Percentiles rank a stretch among this genome's conserved stretches.
Evolutionary conservation across 2,113 vertebrate species (phyloP).

Genomic region (Burhinus bistriatus): DNA sequence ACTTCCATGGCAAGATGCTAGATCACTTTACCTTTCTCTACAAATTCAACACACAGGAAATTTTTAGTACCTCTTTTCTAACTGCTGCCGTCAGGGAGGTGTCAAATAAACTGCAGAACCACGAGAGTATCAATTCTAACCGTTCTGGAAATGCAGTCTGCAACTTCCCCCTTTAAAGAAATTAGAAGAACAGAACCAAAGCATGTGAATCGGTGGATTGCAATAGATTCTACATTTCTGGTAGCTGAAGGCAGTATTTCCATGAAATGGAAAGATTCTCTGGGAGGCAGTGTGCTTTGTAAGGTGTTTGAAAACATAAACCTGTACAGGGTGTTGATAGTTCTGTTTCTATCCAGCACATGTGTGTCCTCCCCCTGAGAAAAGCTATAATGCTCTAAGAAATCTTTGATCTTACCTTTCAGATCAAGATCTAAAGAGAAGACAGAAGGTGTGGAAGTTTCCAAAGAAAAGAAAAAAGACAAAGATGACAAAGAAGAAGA

Average conservation of each 20-base stretch:
- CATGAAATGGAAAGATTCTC: background rate
- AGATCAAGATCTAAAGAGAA: constrained; percentile 91
- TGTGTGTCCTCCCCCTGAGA: background rate
- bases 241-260: background rate
- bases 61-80: background rate
- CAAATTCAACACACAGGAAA: background rate
- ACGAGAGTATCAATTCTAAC: background rate
- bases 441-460: constrained; percentile 79
- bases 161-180: background rate
- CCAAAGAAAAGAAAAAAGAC: constrained; percentile 92
- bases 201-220: accelerated
- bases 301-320: background rate
- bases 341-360: background rate
- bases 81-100: background rate
- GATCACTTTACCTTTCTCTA: background rate
- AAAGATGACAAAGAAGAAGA: constrained; percentile 98
- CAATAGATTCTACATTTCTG: background rate
- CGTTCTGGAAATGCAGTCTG: background rate
- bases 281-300: background rate
- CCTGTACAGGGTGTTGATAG: background rate
- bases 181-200: background rate
- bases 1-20: background rate
- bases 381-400: background rate
- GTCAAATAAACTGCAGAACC: background rate
- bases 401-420: background rate